phyloP scores from a whole-genome alignment of 2,888 invertebrate species.

The Acrobasis consociella region DNA sequence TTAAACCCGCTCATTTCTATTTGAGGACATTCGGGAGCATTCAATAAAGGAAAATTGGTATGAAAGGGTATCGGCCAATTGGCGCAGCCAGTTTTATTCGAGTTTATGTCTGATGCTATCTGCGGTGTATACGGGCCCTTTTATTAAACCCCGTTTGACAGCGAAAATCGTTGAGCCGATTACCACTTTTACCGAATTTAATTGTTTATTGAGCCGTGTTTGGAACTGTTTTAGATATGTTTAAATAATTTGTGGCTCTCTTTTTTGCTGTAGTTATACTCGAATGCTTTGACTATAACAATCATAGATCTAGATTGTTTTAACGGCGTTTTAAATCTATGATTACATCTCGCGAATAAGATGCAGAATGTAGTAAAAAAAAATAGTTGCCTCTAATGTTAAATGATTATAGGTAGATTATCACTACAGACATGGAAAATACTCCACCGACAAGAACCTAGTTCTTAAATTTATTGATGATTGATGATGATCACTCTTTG shows the following conservation, averaged over 20 bases:
- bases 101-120: constrained; percentile 78
- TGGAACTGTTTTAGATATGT: not conserved
- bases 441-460: too few relatives aligned
- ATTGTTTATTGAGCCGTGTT: constrained; percentile 18
- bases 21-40: constrained; percentile 49
- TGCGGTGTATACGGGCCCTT: constrained; percentile 74
- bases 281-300: too few relatives aligned
- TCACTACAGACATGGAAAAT: too few relatives aligned
- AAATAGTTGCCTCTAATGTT: too few relatives aligned
- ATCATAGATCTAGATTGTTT: too few relatives aligned
- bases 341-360: too few relatives aligned
- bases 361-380: too few relatives aligned
- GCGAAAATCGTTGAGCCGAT: constrained; percentile 43
- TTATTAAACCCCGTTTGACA: constrained; percentile 63
- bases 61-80: constrained; percentile 74
- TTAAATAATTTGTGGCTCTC: not conserved
- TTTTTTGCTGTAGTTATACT: not conserved
- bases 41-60: constrained; percentile 53
- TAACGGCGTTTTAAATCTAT: too few relatives aligned
- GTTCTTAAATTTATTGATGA: too few relatives aligned
- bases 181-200: constrained; percentile 28
- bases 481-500: too few relatives aligned
- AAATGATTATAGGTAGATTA: too few relatives aligned
- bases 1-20: constrained; percentile 73
- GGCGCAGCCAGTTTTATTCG: constrained; percentile 59